Evolutionary conservation across 2,113 vertebrate species (phyloP).

Genomic region (Corynorhinus townsendii): DNA sequence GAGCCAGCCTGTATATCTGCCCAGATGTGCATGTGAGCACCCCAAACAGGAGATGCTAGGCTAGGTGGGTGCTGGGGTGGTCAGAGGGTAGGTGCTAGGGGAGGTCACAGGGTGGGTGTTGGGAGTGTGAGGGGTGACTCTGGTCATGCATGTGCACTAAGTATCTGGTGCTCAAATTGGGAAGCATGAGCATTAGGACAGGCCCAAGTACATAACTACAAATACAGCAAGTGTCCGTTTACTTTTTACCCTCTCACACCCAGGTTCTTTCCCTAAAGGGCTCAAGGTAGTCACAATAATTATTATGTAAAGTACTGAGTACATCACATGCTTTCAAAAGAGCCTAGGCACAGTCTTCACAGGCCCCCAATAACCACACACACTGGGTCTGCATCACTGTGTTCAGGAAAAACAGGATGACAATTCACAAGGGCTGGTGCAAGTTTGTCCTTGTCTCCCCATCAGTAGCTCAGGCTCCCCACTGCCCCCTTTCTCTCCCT

Average conservation of each 20-base stretch:
- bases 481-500: background rate
- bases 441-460: background rate
- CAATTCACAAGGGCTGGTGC: background rate
- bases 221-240: background rate
- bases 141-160: background rate
- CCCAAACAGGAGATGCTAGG: background rate
- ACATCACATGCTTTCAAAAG: background rate
- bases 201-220: background rate
- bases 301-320: fast-evolving
- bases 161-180: fast-evolving
- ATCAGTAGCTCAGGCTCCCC: background rate
- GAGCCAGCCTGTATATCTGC: background rate
- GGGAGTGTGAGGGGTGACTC: background rate
- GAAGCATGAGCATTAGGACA: background rate
- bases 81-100: background rate
- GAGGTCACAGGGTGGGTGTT: background rate
- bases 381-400: background rate
- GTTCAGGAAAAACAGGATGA: background rate
- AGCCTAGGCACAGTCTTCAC: background rate
- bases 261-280: background rate
- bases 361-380: background rate
- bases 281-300: background rate
- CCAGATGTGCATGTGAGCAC: background rate
- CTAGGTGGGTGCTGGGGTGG: background rate
- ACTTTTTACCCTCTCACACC: background rate